phyloP scores from a whole-genome alignment of 37 sponge, comb jelly and placozoan genomes.

The Crambe crambe region DNA sequence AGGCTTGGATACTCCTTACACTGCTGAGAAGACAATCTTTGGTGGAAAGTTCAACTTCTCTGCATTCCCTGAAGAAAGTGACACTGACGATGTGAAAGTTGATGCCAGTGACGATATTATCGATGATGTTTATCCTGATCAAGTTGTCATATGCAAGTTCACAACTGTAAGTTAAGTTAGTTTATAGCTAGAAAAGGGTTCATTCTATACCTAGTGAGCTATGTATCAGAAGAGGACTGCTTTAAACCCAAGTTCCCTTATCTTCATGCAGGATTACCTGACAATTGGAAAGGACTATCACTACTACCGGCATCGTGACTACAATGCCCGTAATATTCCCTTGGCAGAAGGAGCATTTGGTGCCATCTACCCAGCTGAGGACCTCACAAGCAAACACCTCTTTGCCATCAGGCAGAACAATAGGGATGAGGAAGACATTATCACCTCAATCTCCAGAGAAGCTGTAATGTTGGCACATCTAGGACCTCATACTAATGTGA shows the following conservation, averaged over 20 bases:
- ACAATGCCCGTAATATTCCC: constrained; percentile 4
- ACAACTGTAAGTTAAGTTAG: no score
- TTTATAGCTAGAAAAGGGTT: no score
- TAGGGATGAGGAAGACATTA: background rate
- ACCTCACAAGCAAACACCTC: constrained; percentile 13
- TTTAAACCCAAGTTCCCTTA: no score
- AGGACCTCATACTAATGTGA: constrained; percentile 14
- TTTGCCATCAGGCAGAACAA: constrained; percentile 56
- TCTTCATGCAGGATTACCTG: constrained; percentile 6
- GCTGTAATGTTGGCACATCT: constrained; percentile 13
- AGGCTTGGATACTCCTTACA: background rate
- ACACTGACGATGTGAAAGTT: background rate
- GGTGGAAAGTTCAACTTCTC: background rate
- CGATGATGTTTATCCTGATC: no score
- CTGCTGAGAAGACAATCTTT: no score
- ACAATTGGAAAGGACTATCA: background rate
- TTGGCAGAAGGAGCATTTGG: constrained; percentile 45
- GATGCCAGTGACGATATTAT: background rate
- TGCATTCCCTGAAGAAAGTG: background rate
- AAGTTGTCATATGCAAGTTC: no score
- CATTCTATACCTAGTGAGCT: no score
- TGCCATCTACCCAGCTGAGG: background rate
- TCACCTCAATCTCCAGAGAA: constrained; percentile 18
- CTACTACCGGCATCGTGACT: constrained; percentile 31
- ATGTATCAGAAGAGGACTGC: no score